Base-by-base conservation (phyloP, 2,113 vertebrate species). In the Hystrix brachyura region DNA sequence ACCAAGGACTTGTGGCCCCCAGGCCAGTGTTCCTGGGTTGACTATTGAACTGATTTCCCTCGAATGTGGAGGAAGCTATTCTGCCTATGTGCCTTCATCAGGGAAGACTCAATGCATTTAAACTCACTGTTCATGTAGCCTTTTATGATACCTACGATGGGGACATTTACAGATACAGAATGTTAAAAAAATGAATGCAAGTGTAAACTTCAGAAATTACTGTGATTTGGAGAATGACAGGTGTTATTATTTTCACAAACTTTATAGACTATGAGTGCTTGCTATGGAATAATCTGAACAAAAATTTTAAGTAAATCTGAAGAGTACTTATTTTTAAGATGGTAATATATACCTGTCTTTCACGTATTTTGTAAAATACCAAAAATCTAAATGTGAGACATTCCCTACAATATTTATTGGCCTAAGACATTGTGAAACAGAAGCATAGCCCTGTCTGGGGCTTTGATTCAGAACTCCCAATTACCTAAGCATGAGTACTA, bases 171-270 rank as follows among this genome's bases (percentile, higher is more conserved):
- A 86, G 67, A 87, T 95, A 90, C 2, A 90, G 86, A 97, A 97
- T 12, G 64, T 34, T 43, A 57, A 53, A 78, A 96, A 95, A 97
- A 90, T 18, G 55, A 71, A 89, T 0, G 1, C 15, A 97, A 97
- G 90, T 94, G 91, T 92, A 96, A 98, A 38, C 92, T 91, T 98
- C 71, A 83, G 93, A 97, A 97, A 92, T 3, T 3, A 87, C 92
- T 95, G 74, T 98, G 96, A 98, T 97, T 98, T 95, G 96, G 72
- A 91, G 93, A 98, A 86, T 88, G 95, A 93, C 82, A 94, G 97
- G 87, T 98, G 76, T 97, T 94, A 86, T 96, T 97, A 98, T 98
- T 98, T 95, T 90, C 91, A 89, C 95, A 97, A 62, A 95, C 93
- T 98, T 97, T 80, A 83, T 80, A 64, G 64, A 87, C 87, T 59